A percentile compares a stretch with the other conserved stretches of the same genome.
Conservation (phyloP, 2,113 vertebrate genomes). For the Planiliza haematocheilus region DNA sequence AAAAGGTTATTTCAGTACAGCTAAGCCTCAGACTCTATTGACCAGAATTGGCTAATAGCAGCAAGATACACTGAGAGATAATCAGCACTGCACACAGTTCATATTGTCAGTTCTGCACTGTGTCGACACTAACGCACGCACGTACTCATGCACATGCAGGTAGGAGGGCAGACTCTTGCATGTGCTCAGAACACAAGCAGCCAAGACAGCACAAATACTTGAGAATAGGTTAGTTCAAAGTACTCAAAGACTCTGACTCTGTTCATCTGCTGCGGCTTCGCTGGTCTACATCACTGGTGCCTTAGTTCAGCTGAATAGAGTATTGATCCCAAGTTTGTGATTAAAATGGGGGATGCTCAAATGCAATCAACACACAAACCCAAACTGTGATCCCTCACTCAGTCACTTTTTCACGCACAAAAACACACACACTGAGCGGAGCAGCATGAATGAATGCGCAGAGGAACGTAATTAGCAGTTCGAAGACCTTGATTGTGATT, state of each 20-base stretch:
- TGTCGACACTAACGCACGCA: not conserved
- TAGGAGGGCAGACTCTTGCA: conserved; percentile 15
- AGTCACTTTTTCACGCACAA: conserved; percentile 21
- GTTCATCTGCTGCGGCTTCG: conserved; percentile 42
- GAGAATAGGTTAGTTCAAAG: conserved; percentile 54
- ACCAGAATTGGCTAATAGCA: conserved; percentile 40
- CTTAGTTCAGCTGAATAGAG: conserved; percentile 29
- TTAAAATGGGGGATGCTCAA: conserved; percentile 59
- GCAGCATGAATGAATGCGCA: conserved; percentile 36
- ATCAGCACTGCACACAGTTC: conserved; percentile 34
- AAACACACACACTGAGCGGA: conserved; percentile 12
- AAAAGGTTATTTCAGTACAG: conserved; percentile 56
- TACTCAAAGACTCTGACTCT: conserved; percentile 47
- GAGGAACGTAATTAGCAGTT: conserved; percentile 37
- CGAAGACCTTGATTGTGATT: conserved; percentile 11
- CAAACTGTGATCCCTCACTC: conserved; percentile 38
- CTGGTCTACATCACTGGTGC: conserved; percentile 27
- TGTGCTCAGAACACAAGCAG: conserved; percentile 34
- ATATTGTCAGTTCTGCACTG: conserved; percentile 23
- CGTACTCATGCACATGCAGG: conserved; percentile 16
- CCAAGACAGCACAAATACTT: conserved; percentile 7
- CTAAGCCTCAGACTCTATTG: conserved; percentile 42
- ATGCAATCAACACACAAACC: conserved; percentile 61
- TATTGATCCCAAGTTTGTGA: conserved; percentile 71
- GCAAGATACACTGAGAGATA: conserved; percentile 46